These are phyloP conservation scores for Scarus forsteni DNA, from an alignment of 2,797 vertebrate species.

Conservation along the genomic window DNA sequence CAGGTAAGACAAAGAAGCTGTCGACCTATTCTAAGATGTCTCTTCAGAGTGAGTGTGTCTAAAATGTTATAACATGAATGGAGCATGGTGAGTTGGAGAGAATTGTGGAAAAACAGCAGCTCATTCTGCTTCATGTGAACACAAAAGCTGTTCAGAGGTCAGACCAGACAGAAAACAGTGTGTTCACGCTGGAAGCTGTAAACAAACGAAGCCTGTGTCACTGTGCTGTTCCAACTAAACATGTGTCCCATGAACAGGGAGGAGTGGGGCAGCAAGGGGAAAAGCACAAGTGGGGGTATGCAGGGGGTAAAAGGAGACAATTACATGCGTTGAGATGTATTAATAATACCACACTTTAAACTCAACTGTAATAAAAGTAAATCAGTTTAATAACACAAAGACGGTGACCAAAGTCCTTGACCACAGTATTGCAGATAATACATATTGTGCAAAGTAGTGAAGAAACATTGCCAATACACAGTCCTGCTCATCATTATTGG, in stretches of 20 bases:
- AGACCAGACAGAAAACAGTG: conserved; percentile 41
- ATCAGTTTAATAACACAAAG: no score
- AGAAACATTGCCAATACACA: no score
- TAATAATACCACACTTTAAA: no score
- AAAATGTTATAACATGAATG: conserved; percentile 4
- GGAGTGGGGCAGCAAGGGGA: conserved; percentile 19
- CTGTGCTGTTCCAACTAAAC: conserved; percentile 35
- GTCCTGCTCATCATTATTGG: no score
- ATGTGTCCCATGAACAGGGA: conserved; percentile 41
- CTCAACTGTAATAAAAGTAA: no score
- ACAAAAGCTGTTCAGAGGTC: conserved; percentile 41
- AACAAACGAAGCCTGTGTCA: conserved; percentile 30
- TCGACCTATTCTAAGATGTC: conserved; percentile 13
- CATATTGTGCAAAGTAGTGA: no score
- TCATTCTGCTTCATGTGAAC: conserved; percentile 35
- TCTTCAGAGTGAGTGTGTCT: conserved; percentile 24
- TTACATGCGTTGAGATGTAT: no score
- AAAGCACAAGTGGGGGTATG: conserved; percentile 12
- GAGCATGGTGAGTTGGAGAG: conserved; percentile 7
- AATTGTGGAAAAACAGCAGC: conserved; percentile 44
- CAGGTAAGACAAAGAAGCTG: conserved; percentile 45
- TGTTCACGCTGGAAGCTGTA: conserved; percentile 33
- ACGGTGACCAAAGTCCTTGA: no score
- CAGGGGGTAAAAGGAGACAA: background rate
- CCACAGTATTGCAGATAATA: no score